phyloP scores from a whole-genome alignment of 1,140 invertebrate species.

The Caenorhabditis tropicalis region DNA sequence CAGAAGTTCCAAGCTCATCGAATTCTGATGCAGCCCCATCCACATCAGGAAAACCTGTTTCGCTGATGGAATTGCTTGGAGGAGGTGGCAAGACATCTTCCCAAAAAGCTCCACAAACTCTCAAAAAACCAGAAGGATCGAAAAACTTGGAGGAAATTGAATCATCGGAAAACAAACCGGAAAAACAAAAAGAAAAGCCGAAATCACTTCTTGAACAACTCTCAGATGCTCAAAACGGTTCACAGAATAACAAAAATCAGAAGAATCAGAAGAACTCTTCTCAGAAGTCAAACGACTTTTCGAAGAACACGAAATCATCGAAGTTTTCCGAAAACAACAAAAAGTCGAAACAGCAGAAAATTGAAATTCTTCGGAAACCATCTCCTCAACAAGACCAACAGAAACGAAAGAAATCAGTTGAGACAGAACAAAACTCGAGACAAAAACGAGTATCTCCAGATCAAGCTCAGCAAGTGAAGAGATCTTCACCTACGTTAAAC shows the following conservation, averaged over 20 bases:
- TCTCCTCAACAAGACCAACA: not conserved
- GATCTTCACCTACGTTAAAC: no score
- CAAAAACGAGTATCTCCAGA: not conserved
- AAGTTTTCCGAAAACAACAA: not conserved
- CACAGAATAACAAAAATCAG: not conserved
- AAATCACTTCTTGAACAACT: not conserved
- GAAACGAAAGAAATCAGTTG: not conserved
- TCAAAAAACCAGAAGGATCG: not conserved
- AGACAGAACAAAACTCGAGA: not conserved
- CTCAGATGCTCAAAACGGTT: not conserved
- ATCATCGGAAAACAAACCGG: not conserved
- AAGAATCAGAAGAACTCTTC: not conserved
- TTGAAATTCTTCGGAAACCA: slow-evolving; percentile 10
- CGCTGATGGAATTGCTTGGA: not conserved
- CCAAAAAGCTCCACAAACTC: not conserved
- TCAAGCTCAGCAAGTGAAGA: not conserved
- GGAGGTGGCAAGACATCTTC: not conserved
- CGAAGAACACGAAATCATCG: not conserved
- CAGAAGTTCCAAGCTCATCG: not conserved
- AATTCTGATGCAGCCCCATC: not conserved
- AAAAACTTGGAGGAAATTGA: not conserved
- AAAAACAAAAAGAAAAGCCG: not conserved
- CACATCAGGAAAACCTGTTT: not conserved
- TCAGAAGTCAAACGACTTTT: not conserved
- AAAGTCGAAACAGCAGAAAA: not conserved